phyloP scores from a whole-genome alignment of 2,797 vertebrate genomes.

The Nasua narica region DNA sequence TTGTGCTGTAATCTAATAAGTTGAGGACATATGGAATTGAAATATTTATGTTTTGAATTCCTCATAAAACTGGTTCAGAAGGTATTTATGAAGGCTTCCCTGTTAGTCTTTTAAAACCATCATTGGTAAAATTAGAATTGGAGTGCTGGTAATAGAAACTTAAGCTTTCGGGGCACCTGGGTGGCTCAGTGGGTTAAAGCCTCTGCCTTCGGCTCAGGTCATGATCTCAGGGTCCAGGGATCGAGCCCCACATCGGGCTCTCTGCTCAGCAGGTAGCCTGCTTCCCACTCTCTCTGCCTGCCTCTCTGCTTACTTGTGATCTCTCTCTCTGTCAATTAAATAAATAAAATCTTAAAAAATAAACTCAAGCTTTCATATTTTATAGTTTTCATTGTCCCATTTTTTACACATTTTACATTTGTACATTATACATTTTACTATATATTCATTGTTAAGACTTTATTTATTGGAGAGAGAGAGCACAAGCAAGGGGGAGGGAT shows the following conservation, averaged over 20 bases:
- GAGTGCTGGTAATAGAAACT: neutral
- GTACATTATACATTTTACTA: too few species aligned
- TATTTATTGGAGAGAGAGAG: neutral
- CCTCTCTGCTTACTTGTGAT: too few species aligned
- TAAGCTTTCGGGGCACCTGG: too few species aligned
- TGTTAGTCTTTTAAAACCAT: neutral
- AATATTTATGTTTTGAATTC: constrained; percentile 27
- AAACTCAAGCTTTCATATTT: neutral
- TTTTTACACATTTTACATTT: neutral
- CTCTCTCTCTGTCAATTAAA: too few species aligned
- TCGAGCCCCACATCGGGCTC: too few species aligned
- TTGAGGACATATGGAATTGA: neutral
- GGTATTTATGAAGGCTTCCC: neutral
- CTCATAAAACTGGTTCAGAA: neutral
- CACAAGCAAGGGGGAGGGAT: neutral
- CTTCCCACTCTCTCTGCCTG: too few species aligned
- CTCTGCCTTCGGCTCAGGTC: too few species aligned
- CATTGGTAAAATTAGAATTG: neutral
- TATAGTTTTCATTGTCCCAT: neutral
- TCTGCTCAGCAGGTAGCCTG: too few species aligned
- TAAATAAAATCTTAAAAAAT: too few species aligned
- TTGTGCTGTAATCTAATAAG: neutral
- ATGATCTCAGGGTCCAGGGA: too few species aligned
- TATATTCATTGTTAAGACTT: too few species aligned
- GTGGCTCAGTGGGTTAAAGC: too few species aligned